phyloP scores from a whole-genome alignment of 92 coral and sea anemone species.

The Palythoa heliodiscus region DNA sequence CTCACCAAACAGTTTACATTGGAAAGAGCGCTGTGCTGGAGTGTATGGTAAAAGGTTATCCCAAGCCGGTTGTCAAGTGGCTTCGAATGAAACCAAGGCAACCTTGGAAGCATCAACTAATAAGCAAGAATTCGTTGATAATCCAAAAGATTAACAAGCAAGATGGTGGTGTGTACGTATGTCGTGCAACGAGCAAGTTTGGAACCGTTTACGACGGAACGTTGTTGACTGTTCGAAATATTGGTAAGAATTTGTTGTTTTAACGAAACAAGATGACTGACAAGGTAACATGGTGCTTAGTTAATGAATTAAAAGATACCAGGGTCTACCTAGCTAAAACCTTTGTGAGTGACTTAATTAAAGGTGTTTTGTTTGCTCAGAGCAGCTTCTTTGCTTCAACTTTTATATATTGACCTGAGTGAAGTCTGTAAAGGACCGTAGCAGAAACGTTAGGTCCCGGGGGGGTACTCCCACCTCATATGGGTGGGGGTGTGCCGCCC shows the following conservation, averaged over 20 bases:
- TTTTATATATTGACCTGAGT: too few species aligned
- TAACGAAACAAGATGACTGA: too few species aligned
- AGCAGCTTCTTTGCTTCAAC: too few species aligned
- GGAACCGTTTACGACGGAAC: conserved; percentile 42
- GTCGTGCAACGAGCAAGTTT: conserved; percentile 49
- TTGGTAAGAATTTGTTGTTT: conserved; percentile 30
- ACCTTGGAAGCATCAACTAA: conserved; percentile 34
- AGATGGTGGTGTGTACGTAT: conserved; percentile 53
- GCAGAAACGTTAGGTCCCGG: background rate
- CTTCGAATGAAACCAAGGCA: conserved; percentile 29
- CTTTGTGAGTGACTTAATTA: too few species aligned
- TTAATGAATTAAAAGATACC: too few species aligned
- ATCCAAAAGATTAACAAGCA: conserved; percentile 26
- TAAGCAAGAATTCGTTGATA: conserved; percentile 18
- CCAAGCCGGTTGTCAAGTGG: conserved; percentile 54
- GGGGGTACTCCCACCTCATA: too few species aligned
- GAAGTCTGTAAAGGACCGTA: too few species aligned
- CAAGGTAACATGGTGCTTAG: too few species aligned
- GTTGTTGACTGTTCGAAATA: conserved; percentile 27
- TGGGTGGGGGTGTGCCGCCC: too few species aligned
- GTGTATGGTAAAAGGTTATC: conserved; percentile 49
- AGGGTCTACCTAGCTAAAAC: too few species aligned
- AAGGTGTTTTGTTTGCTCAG: too few species aligned
- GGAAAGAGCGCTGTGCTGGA: conserved; percentile 41
- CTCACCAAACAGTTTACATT: conserved; percentile 21